Evolutionary conservation across 1,140 invertebrate species (phyloP).

Genomic region (Trissolcus basalis): DNA sequence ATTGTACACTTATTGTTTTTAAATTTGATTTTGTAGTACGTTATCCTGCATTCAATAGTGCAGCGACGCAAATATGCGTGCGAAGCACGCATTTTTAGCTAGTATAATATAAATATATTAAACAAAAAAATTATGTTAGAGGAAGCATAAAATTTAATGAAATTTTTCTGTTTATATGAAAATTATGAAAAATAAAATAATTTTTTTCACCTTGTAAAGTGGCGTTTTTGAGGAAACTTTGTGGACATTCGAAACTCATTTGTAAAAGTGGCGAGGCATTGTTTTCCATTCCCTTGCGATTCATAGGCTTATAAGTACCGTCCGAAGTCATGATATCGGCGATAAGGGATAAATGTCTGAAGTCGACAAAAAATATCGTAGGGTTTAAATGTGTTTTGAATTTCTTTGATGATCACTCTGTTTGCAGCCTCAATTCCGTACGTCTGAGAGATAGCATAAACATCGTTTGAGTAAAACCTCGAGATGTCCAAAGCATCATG

Average conservation of each 20-base stretch:
- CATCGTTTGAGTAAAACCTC: slow-evolving; percentile 94
- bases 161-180: slow-evolving; percentile 16
- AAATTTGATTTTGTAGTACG: no score
- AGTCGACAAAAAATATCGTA: slow-evolving; percentile 97
- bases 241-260: slow-evolving; percentile 97
- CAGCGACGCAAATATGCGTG: no score
- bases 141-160: no score
- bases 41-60: no score
- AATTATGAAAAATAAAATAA: no score
- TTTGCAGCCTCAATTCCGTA: slow-evolving; percentile 98
- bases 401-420: slow-evolving; percentile 92
- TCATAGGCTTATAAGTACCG: slow-evolving; percentile 92
- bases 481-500: slow-evolving; percentile 89
- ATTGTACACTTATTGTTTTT: no score
- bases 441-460: slow-evolving; percentile 90
- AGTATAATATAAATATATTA: no score
- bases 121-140: no score
- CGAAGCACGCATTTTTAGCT: no score
- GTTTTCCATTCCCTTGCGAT: slow-evolving; percentile 90
- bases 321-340: slow-evolving; percentile 99
- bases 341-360: slow-evolving; percentile 92
- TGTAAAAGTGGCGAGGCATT: slow-evolving; percentile 91
- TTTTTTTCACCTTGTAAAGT: slow-evolving; percentile 80
- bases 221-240: slow-evolving; percentile 90
- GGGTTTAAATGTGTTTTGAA: slow-evolving; percentile 94